These are phyloP conservation scores for Caiman crocodilus DNA, from an alignment of 2,797 vertebrate species.

Conservation along the genomic window DNA sequence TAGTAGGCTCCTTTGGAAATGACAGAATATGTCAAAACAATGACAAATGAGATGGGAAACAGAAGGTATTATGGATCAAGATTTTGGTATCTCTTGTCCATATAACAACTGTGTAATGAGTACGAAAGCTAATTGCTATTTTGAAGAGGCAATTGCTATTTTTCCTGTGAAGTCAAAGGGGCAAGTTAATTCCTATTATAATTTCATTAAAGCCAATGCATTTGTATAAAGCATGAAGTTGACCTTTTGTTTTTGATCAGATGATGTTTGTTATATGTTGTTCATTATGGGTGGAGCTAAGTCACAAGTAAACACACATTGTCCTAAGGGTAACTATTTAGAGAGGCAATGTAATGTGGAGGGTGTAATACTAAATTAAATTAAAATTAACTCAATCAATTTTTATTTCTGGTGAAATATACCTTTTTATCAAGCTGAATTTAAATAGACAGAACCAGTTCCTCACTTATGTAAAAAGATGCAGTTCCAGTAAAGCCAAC, in stretches of 20 bases:
- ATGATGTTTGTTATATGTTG: background rate
- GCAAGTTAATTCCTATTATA: background rate
- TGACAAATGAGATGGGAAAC: background rate
- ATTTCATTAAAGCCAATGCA: background rate
- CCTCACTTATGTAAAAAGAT: background rate
- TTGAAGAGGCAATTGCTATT: background rate
- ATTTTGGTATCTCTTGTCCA: background rate
- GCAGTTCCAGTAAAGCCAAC: background rate
- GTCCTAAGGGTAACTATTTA: background rate
- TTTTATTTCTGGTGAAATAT: background rate
- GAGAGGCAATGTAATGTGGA: background rate
- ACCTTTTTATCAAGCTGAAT: background rate
- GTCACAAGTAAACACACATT: background rate
- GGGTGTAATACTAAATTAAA: background rate
- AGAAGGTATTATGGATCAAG: background rate
- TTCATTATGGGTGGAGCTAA: background rate
- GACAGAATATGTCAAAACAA: accelerated
- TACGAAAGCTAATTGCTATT: background rate
- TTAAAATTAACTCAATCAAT: background rate
- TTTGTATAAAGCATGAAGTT: background rate
- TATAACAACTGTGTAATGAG: background rate
- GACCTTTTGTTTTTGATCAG: background rate
- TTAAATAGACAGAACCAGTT: background rate
- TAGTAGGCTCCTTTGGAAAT: background rate
- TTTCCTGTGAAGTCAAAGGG: background rate